These are phyloP conservation scores for Heliconius cydno DNA, from an alignment of 2,888 invertebrate genomes.

Conservation along the genomic window DNA sequence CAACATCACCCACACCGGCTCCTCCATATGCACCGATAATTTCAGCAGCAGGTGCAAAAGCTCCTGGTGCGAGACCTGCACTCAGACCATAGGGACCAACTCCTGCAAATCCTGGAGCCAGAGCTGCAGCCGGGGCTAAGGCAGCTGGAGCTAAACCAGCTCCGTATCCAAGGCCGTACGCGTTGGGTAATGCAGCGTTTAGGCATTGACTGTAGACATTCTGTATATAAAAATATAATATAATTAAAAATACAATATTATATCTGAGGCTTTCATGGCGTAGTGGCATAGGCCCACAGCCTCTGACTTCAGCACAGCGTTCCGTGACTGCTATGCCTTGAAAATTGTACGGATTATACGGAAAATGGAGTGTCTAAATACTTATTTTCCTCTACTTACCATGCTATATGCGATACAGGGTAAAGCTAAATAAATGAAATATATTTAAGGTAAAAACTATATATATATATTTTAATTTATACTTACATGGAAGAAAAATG, in stretches of 20 bases:
- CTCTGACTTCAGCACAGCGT: not conserved
- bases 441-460: not conserved
- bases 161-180: constrained; percentile 14
- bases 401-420: too few relatives aligned
- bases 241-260: not conserved
- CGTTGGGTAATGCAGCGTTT: constrained; percentile 16
- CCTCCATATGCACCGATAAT: constrained; percentile 40
- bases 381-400: too few relatives aligned
- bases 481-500: constrained; percentile 54
- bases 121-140: constrained; percentile 11
- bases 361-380: too few relatives aligned
- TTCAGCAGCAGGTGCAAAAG: constrained; percentile 36
- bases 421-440: too few relatives aligned
- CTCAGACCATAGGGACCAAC: constrained; percentile 3
- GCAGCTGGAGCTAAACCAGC: constrained; percentile 4
- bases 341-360: too few relatives aligned
- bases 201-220: constrained; percentile 33
- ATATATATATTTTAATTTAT: not conserved
- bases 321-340: too few relatives aligned
- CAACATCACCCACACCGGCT: constrained; percentile 52
- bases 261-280: not conserved
- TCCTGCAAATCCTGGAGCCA: constrained; percentile 32
- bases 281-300: too few relatives aligned
- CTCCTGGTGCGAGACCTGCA: constrained; percentile 4
- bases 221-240: constrained; percentile 21